Conservation (phyloP, 2,113 vertebrate genomes). For the Philantomba maxwellii region DNA sequence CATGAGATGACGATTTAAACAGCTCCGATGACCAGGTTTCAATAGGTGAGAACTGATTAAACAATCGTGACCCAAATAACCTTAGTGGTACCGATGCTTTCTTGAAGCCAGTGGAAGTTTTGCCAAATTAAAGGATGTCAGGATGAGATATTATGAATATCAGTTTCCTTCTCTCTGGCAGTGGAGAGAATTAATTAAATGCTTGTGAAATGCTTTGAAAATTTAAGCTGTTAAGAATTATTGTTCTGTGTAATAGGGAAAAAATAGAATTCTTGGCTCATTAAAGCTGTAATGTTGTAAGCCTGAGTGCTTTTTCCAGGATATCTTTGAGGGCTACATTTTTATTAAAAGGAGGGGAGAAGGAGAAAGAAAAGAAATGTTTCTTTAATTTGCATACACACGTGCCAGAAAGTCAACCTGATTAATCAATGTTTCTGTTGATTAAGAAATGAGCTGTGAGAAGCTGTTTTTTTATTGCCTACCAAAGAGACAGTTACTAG, state of each 20-base stretch:
- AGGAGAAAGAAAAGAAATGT: background rate
- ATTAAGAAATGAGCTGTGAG: background rate
- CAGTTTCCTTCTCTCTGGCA: conserved; percentile 44
- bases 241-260: conserved; percentile 43
- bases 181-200: conserved; percentile 40
- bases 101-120: conserved; percentile 1
- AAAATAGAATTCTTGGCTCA: conserved; percentile 47
- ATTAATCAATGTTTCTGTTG: background rate
- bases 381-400: background rate
- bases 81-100: background rate
- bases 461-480: background rate
- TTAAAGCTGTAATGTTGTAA: background rate
- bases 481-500: background rate
- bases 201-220: conserved; percentile 52
- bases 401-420: background rate
- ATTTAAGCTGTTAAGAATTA: conserved; percentile 50
- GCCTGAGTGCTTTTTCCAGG: background rate
- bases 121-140: conserved; percentile 58
- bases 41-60: background rate
- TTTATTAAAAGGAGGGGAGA: conserved; percentile 30
- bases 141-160: conserved; percentile 33
- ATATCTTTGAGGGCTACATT: background rate
- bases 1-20: background rate
- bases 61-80: conserved; percentile 31
- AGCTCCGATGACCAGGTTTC: background rate